Base-by-base conservation (phyloP, 1,140 invertebrate genomes). In the Yoshiicerus persimilis region DNA sequence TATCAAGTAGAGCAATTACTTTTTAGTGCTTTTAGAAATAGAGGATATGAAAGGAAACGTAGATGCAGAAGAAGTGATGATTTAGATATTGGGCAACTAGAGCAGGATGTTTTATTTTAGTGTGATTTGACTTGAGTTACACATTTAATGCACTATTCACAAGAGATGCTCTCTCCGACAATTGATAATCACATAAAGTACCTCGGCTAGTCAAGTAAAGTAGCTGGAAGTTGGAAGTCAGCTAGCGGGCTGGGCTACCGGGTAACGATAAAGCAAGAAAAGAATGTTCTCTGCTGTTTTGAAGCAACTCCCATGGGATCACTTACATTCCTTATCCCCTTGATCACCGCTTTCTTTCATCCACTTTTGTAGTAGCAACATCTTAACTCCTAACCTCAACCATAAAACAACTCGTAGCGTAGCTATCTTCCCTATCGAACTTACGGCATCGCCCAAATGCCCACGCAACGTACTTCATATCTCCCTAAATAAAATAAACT, bases 311-410 rank as follows among this genome's bases (percentile, higher is more conserved):
- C 32, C 75, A 32, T 36, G 75, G 75, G 75, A 80, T 80, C 75
- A 38, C 75, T 80, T 80, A 80, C 75, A 80, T 80, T 80, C 30
- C 75, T 36, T 80, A 80, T 80, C 75, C 75, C 32, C 75, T 80
- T 80, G 75, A 80, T 80, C 75, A 80, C 75, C 75, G 75, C 75
- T 80, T 80, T 80, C 75, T 80, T 80, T 80, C 75, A 80, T 80
- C 75, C 75, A 80, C 75, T 80, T 80, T 38, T 80, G 10, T 32
- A 23, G 20, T 5, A 80, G 27, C 30, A 80, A 80, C 75, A 80
- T 80, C 75, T 80, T 80, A 80, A 80, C 75, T 80, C 32, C 32
- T 80, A 80, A 80, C 75, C 75, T 80, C 75, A 80, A 80, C 75
- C 20, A 80, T 80, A 80, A 80, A 80, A 80, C 75, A 80, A 80